Percentiles rank a stretch among this genome's conserved stretches.
Conservation (phyloP, 2,888 invertebrate species). For the Drosophila stalkeri region DNA sequence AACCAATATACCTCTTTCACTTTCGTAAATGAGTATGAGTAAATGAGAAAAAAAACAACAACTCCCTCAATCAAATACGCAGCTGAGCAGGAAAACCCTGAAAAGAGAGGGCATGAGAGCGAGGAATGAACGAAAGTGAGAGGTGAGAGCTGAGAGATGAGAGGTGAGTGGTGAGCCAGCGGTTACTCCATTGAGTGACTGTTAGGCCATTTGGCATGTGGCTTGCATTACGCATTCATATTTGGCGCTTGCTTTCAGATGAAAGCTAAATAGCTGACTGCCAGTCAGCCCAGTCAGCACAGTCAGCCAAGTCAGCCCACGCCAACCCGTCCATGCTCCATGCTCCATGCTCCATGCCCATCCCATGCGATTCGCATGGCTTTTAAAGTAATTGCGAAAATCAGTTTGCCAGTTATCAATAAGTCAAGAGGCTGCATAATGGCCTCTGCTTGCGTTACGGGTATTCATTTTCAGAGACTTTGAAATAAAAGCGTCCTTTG, state of each 20-base stretch:
- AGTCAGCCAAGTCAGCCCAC: too few relatives aligned
- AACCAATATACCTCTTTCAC: not conserved
- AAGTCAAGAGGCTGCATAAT: constrained; percentile 26
- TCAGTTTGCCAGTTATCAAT: constrained; percentile 65
- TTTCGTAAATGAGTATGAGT: not conserved
- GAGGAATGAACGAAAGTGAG: not conserved
- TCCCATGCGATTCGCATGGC: constrained; percentile 25
- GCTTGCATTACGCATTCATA: constrained; percentile 38
- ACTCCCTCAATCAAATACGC: constrained; percentile 2
- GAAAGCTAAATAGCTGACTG: constrained; percentile 4
- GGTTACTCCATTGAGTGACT: constrained; percentile 36
- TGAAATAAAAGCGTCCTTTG: constrained; percentile 9
- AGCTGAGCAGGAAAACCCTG: not conserved
- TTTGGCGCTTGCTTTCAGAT: constrained; percentile 31
- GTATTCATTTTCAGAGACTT: constrained; percentile 5
- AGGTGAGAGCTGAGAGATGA: not conserved
- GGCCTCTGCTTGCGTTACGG: constrained; percentile 6
- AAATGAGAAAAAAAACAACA: not conserved
- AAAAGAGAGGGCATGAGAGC: not conserved
- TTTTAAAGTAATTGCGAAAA: constrained; percentile 72
- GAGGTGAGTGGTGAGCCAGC: constrained; percentile 2
- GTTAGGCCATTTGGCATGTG: constrained; percentile 30
- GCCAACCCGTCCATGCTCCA: too few relatives aligned
- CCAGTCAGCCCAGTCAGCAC: not conserved
- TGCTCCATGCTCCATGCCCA: too few relatives aligned